Conservation (phyloP, 2,797 vertebrate species). For the Eulemur albifrons region DNA sequence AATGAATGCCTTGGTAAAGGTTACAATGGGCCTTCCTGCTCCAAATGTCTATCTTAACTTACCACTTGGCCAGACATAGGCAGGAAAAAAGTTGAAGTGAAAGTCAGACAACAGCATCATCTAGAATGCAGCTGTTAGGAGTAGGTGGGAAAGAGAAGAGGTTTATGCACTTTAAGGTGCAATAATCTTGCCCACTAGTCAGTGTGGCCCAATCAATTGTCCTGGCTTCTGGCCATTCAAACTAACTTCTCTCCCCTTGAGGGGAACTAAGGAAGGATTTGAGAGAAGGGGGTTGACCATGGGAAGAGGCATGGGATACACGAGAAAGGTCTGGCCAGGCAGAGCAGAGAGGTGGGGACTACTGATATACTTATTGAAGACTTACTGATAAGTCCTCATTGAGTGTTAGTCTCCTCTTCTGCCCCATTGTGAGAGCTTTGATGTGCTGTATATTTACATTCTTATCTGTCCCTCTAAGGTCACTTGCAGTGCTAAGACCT, state of each 20-base stretch:
- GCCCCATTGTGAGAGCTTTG: background rate
- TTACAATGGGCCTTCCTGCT: background rate
- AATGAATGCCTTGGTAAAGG: background rate
- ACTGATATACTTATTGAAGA: too few species aligned
- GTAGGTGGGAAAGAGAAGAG: background rate
- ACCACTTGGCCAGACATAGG: background rate
- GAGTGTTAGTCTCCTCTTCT: background rate
- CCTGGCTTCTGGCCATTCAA: background rate
- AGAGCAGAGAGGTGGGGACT: background rate
- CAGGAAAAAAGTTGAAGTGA: background rate
- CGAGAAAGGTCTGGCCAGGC: background rate
- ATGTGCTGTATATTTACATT: background rate
- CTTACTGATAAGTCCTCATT: too few species aligned
- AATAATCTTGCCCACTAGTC: background rate
- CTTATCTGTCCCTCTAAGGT: background rate
- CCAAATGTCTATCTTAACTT: background rate
- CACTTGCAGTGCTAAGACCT: background rate
- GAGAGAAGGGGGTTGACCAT: background rate
- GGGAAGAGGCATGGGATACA: background rate
- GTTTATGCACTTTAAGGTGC: background rate
- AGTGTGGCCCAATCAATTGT: background rate
- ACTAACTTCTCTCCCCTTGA: background rate
- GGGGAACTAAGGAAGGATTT: background rate
- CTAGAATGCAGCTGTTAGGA: background rate
- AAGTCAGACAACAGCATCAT: background rate